phyloP scores from a whole-genome alignment of 92 coral and sea anemone species.

The Phenganax subtilis region DNA sequence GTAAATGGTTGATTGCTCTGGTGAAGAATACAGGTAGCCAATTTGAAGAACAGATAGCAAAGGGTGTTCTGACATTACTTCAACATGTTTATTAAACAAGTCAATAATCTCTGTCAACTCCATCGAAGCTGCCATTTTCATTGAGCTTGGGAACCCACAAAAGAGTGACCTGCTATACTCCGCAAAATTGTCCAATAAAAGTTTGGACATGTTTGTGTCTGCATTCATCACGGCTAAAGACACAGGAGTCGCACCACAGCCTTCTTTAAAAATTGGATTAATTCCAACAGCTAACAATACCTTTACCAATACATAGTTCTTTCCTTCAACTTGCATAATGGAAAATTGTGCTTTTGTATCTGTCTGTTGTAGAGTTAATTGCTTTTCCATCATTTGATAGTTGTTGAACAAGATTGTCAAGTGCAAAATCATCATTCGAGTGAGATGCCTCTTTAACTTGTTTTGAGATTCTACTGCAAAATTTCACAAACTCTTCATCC shows the following conservation, averaged over 20 bases:
- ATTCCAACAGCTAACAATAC: conserved; percentile 41
- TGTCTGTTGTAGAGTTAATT: conserved; percentile 18
- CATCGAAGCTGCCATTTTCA: not conserved
- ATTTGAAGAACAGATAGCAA: not conserved
- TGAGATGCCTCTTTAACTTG: conserved; percentile 30
- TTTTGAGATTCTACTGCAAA: conserved; percentile 29
- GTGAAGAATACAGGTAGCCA: not conserved
- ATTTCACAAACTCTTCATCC: conserved; percentile 41
- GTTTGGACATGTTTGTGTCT: conserved; percentile 20
- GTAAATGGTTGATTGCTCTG: not conserved
- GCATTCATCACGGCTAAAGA: conserved; percentile 39
- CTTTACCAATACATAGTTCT: conserved; percentile 32
- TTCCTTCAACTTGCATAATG: conserved; percentile 37
- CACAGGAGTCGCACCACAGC: conserved; percentile 48
- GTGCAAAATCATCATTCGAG: not conserved
- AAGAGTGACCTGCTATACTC: not conserved
- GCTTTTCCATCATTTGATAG: not conserved
- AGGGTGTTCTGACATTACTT: not conserved
- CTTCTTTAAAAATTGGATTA: conserved; percentile 42
- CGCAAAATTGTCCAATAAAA: conserved; percentile 29
- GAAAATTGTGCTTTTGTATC: conserved; percentile 37
- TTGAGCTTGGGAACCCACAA: not conserved
- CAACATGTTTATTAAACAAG: not conserved
- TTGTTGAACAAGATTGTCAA: not conserved
- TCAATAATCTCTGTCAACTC: not conserved